A percentile compares a stretch with the other conserved stretches of the same genome.
phyloP scores from a whole-genome alignment of 2,797 vertebrate genomes.

The Odontamblyopus lacepedii region DNA sequence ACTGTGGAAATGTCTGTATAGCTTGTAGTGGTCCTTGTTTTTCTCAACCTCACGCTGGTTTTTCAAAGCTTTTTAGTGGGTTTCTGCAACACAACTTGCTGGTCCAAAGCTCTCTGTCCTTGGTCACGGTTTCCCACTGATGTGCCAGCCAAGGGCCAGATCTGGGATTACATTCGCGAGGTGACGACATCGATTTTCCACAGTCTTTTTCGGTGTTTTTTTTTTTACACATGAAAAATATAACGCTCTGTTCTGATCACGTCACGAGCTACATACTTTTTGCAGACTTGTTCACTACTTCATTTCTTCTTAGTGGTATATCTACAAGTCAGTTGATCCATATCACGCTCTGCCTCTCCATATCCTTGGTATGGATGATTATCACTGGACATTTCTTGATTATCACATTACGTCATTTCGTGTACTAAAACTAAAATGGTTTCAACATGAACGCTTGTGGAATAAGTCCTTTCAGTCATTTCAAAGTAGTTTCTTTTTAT shows the following conservation, averaged over 20 bases:
- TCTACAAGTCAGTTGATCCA: constrained; percentile 38
- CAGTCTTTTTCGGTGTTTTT: constrained; percentile 31
- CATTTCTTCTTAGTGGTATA: constrained; percentile 27
- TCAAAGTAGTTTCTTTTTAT: constrained; percentile 16
- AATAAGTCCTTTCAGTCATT: constrained; percentile 7
- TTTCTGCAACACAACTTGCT: constrained; percentile 24
- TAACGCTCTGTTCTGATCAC: constrained; percentile 41
- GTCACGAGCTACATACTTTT: constrained; percentile 33
- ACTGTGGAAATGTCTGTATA: constrained; percentile 47
- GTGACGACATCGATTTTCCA: constrained; percentile 53
- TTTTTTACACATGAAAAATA: constrained; percentile 32
- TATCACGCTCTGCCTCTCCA: not conserved
- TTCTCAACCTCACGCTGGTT: constrained; percentile 33
- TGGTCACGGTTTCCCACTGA: constrained; percentile 16
- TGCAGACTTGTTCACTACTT: constrained; percentile 22
- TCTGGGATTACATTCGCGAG: constrained; percentile 66
- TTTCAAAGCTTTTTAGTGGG: constrained; percentile 20
- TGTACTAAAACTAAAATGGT: constrained; percentile 29
- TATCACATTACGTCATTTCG: constrained; percentile 16
- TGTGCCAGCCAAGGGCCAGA: constrained; percentile 30
- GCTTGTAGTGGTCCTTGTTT: constrained; percentile 52
- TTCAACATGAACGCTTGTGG: constrained; percentile 1
- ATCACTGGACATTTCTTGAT: constrained; percentile 7
- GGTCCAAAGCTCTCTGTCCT: constrained; percentile 24
- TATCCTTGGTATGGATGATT: not conserved